These are phyloP conservation scores for Gymnarchus niloticus DNA, from an alignment of 2,113 vertebrate species.

Conservation along the genomic window DNA sequence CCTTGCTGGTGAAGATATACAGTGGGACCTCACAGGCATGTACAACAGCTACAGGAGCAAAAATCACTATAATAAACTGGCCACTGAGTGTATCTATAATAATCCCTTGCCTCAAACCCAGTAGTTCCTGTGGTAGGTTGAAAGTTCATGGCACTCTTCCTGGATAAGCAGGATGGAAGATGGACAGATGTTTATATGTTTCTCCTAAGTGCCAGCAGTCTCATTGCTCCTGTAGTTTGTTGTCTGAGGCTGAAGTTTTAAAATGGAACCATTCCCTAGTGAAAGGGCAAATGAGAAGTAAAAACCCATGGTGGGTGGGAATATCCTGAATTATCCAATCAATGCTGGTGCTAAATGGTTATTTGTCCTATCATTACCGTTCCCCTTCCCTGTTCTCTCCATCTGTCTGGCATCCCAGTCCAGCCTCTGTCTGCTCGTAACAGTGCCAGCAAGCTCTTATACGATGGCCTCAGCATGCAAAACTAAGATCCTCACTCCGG, in stretches of 20 bases:
- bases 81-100: background rate
- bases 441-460: background rate
- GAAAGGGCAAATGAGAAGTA: no score
- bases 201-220: background rate
- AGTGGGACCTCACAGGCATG: no score
- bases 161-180: background rate
- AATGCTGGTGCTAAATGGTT: no score
- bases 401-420: background rate
- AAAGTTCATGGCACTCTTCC: background rate
- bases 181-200: background rate
- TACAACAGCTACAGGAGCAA: no score
- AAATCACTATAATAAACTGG: no score
- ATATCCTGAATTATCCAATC: no score
- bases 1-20: no score
- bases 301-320: no score
- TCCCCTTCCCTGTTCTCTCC: background rate
- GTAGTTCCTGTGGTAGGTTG: background rate
- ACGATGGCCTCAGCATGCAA: background rate
- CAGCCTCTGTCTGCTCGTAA: background rate
- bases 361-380: no score
- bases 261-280: background rate
- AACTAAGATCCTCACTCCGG: background rate
- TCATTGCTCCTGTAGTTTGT: background rate
- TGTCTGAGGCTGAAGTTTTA: background rate
- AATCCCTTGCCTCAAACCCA: background rate